Conservation (phyloP, 1,140 invertebrate species). For the Drosophila santomea region DNA sequence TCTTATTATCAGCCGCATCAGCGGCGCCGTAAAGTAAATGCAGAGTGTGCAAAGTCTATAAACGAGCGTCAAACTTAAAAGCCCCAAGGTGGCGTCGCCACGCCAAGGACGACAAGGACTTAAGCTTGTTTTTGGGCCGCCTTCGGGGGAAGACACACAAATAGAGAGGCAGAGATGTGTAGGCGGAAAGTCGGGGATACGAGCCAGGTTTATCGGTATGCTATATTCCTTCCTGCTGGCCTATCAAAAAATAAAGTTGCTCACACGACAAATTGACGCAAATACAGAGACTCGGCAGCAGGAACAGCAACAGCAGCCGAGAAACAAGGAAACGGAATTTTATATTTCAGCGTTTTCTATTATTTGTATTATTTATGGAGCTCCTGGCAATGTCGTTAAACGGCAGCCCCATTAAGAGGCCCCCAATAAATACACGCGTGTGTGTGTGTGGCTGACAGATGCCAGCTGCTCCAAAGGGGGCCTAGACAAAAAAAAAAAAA, state of each 20-base stretch:
- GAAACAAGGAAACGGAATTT: conserved; percentile 56
- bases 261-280: conserved; percentile 77
- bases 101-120: conserved; percentile 65
- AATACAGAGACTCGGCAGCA: conserved; percentile 9
- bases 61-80: conserved; percentile 83
- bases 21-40: conserved; percentile 80
- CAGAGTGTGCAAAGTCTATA: conserved; percentile 83
- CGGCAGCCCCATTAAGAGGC: conserved; percentile 66
- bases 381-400: conserved; percentile 71
- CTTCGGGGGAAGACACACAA: conserved; percentile 6
- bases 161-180: neutral
- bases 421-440: conserved; percentile 20
- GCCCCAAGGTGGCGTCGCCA: conserved; percentile 73
- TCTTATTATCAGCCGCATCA: conserved; percentile 81
- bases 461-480: conserved; percentile 51
- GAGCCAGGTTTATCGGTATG: conserved; percentile 59
- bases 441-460: conserved; percentile 55
- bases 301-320: neutral
- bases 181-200: neutral
- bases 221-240: conserved; percentile 35
- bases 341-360: conserved; percentile 68
- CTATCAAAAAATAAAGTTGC: conserved; percentile 75
- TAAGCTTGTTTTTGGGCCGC: conserved; percentile 42
- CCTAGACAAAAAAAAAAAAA: neutral
- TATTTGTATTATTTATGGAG: conserved; percentile 81